Conservation (phyloP, 2,113 vertebrate genomes). For the Eolophus roseicapilla region DNA sequence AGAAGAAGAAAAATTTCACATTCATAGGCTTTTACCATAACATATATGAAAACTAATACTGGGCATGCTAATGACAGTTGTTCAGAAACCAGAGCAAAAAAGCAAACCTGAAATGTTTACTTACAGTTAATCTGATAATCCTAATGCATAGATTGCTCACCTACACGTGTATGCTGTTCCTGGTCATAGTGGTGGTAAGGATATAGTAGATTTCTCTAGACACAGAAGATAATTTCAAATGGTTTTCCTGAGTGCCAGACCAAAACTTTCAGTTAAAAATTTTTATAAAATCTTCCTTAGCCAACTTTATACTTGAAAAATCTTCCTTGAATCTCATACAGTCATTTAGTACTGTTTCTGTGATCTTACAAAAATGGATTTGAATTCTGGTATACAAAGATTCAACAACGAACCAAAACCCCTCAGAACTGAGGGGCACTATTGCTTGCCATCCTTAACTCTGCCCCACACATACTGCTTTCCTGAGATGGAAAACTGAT, state of each 20-base stretch:
- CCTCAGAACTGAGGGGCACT: not conserved
- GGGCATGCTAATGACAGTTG: not conserved
- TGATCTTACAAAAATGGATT: not conserved
- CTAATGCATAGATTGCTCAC: not conserved
- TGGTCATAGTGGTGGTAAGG: not conserved
- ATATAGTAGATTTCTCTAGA: not conserved
- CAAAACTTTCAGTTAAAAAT: not conserved
- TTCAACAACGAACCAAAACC: not conserved
- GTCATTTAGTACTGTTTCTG: not conserved
- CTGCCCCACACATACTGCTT: fast-evolving
- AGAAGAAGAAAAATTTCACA: not conserved
- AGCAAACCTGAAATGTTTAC: not conserved
- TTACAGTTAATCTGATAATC: not conserved
- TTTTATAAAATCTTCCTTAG: not conserved
- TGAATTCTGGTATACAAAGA: not conserved
- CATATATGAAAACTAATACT: not conserved
- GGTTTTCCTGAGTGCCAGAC: not conserved
- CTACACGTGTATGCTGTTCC: fast-evolving
- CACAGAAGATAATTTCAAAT: not conserved
- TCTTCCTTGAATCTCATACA: not conserved
- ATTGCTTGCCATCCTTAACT: not conserved
- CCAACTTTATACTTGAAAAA: not conserved
- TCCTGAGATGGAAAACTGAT: not conserved
- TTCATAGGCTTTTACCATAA: not conserved
- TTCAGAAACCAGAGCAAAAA: not conserved